Base-by-base conservation (phyloP, 2,797 vertebrate species). In the Neomorphus geoffroyi region DNA sequence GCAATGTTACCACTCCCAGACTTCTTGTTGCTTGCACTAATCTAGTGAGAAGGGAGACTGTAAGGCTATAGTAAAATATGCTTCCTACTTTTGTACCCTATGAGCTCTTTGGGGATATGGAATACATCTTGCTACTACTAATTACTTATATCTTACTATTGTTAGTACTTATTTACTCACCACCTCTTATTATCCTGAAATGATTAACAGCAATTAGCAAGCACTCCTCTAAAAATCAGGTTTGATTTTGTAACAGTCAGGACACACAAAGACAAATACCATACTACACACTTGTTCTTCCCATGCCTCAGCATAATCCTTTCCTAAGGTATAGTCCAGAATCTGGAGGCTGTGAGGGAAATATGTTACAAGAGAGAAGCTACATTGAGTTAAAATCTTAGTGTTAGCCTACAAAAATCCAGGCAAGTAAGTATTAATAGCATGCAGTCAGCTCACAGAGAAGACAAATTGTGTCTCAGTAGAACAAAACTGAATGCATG, bases 381-480 rank as follows among this genome's bases (percentile, higher is more conserved):
- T 54, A 65, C 33, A 57, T 6, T 1, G 1, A 73, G 7, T 32
- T 88, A 37, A 57, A 57, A n/a, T 53, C 39, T 54, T 41, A 27
- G 10, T 10, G 26, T 54, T 84, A 69, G 58, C 33, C 62, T 81
- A 58, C 62, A 84, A 93, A 93, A 94, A 72, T 93, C 86, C 83
- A 56, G 39, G 62, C 57, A 66, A 94, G 83, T 88, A 62, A 18
- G 43, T 75, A 81, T 70, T 92, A 88, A 79, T 16, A 92, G n/a
- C 54, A 45, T 33, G 37, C 70, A 74, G 89, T 26, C 65, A 79
- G 24, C 80, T 96, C 75, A 57, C 2, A 3, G 61, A 74, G 61
- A 78, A 87, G 54, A 95, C 46, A 66, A 90, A 86, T 79, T 69
- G 24, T 69, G 61, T 78, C 71, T 90, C 86, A 73, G 78, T 53